Conservation (phyloP, 2,888 invertebrate genomes). For the Helleia helle region DNA sequence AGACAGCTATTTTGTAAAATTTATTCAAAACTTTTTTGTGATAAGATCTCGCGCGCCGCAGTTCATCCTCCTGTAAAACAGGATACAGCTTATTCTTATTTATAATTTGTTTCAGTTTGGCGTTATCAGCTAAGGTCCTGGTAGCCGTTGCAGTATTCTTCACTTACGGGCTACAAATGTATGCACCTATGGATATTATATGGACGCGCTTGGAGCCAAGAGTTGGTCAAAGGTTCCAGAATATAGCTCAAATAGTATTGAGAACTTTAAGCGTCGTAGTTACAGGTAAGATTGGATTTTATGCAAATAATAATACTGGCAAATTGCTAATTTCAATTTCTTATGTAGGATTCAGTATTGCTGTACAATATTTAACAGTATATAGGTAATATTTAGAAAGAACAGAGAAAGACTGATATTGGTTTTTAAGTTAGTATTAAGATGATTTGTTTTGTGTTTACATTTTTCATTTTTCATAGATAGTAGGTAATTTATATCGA, state of each 20-base stretch:
- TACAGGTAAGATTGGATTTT: constrained; percentile 36
- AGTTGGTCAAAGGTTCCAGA: constrained; percentile 51
- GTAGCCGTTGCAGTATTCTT: constrained; percentile 93
- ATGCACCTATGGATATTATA: constrained; percentile 93
- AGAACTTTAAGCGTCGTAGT: constrained; percentile 61
- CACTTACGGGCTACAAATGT: constrained; percentile 95
- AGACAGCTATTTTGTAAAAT: no score
- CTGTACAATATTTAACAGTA: no score
- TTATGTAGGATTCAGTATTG: no score
- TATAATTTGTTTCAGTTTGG: constrained; percentile 62
- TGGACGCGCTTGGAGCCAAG: constrained; percentile 78
- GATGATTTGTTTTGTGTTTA: no score
- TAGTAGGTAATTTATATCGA: no score
- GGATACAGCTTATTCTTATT: background rate
- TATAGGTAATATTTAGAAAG: no score
- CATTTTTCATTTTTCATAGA: no score
- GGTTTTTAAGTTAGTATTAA: no score
- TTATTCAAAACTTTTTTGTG: no score
- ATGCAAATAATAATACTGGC: background rate
- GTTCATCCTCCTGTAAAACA: no score
- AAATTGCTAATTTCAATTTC: background rate
- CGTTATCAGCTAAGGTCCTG: constrained; percentile 84
- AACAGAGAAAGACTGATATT: no score
- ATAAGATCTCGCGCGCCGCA: no score
- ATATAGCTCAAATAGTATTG: constrained; percentile 60